Conservation (phyloP, 2,797 vertebrate species). For the Acipenser ruthenus region DNA sequence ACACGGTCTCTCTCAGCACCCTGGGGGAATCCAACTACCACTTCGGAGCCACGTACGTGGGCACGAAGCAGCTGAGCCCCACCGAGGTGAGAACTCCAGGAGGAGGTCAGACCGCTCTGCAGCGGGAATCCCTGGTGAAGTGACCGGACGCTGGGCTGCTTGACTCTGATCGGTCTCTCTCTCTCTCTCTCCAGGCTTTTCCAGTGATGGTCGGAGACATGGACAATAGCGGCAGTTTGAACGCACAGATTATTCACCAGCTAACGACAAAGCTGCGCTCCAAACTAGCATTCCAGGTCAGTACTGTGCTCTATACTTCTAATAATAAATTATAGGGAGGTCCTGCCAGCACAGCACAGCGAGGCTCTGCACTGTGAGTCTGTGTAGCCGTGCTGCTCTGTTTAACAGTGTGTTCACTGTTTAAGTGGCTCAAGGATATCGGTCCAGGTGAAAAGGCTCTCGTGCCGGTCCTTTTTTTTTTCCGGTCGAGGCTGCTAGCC, state of each 20-base stretch:
- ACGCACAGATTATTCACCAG: slow-evolving; percentile 85
- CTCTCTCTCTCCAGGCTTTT: slow-evolving; percentile 58
- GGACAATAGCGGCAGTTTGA: slow-evolving; percentile 82
- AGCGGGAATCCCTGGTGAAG: no score
- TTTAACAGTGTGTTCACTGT: no score
- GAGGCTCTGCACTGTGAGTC: no score
- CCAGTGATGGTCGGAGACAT: slow-evolving; percentile 82
- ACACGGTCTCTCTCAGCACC: slow-evolving; percentile 80
- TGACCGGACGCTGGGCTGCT: no score
- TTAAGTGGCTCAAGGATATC: no score
- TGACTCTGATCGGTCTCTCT: no score
- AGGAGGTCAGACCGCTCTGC: background rate
- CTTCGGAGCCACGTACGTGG: slow-evolving; percentile 82
- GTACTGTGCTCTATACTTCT: background rate
- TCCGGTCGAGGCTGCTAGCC: no score
- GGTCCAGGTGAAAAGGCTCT: no score
- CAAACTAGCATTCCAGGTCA: slow-evolving; percentile 79
- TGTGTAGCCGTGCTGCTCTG: no score
- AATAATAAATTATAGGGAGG: no score
- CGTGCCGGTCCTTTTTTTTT: no score
- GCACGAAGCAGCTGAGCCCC: slow-evolving; percentile 79
- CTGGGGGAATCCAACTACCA: slow-evolving; percentile 79
- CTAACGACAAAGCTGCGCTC: slow-evolving; percentile 60
- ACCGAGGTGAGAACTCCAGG: slow-evolving; percentile 57
- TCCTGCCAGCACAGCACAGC: no score